Percentiles rank a stretch among this genome's conserved stretches.
phyloP scores from a whole-genome alignment of 2,797 vertebrate species.

The Urophycis tenuis region DNA sequence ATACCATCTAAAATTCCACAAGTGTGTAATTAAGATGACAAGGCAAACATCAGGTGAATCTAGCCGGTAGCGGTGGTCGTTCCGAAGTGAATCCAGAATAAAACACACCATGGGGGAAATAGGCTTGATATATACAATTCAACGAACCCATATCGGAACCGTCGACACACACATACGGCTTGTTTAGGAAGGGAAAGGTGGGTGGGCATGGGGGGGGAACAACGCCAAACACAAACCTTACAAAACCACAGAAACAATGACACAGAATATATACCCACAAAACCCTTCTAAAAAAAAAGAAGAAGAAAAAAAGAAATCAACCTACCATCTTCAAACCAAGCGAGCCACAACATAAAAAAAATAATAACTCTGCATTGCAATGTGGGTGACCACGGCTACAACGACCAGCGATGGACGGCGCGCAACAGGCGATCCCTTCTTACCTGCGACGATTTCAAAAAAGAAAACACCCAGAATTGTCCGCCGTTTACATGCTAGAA shows the following conservation, averaged over 20 bases:
- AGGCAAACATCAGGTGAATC: no score
- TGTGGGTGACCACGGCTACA: not conserved
- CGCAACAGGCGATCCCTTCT: conserved; percentile 1
- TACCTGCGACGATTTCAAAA: not conserved
- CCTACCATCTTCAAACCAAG: not conserved
- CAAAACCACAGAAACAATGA: not conserved
- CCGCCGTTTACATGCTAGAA: no score
- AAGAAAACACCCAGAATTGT: not conserved
- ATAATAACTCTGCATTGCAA: not conserved
- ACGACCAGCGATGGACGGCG: not conserved
- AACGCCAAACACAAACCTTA: not conserved
- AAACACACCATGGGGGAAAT: no score
- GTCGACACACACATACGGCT: no score
- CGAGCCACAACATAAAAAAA: not conserved
- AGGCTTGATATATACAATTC: no score
- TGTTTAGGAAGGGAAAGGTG: no score
- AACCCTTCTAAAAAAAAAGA: not conserved
- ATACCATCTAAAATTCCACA: not conserved
- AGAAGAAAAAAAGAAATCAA: not conserved
- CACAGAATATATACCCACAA: not conserved
- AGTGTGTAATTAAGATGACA: not conserved
- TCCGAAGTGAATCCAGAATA: no score
- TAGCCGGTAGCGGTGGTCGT: no score
- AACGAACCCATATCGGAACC: no score
- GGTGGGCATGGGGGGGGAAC: no score